A percentile compares a stretch with the other conserved stretches of the same genome.
Evolutionary conservation across 2,797 vertebrate species (phyloP).

Genomic region (Chaunax sp.): DNA sequence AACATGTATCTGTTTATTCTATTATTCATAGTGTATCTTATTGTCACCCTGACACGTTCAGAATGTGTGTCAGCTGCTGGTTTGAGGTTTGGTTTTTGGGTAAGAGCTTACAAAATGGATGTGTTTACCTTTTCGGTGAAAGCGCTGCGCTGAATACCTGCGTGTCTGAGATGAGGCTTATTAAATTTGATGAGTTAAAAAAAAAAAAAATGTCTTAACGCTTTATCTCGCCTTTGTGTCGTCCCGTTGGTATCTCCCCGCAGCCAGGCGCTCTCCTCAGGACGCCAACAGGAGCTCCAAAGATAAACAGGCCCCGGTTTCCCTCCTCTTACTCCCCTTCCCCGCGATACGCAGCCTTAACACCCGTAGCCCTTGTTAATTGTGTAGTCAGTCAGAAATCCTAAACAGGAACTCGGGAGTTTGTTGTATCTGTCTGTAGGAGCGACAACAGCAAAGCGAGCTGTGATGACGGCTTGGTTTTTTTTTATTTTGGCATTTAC

Average conservation of each 20-base stretch:
- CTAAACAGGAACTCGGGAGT: constrained; percentile 56
- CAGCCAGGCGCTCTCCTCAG: constrained; percentile 72
- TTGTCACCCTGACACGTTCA: constrained; percentile 78
- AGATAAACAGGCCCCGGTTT: constrained; percentile 79
- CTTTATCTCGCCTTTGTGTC: constrained; percentile 81
- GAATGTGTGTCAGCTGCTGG: constrained; percentile 77
- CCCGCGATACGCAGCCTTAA: constrained; percentile 60
- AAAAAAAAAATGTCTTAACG: constrained; percentile 72
- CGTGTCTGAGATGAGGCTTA: constrained; percentile 77
- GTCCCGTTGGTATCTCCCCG: constrained; percentile 73
- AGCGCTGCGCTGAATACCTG: constrained; percentile 72
- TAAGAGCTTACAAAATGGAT: constrained; percentile 79
- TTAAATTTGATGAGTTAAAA: constrained; percentile 81
- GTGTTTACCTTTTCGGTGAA: constrained; percentile 78
- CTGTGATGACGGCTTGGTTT: constrained; percentile 56
- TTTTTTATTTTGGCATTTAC: constrained; percentile 34
- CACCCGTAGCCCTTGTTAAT: constrained; percentile 72
- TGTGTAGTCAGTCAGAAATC: constrained; percentile 77
- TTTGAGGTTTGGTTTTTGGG: constrained; percentile 60
- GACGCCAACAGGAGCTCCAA: constrained; percentile 50
- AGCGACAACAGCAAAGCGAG: constrained; percentile 50
- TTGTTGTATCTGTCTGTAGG: constrained; percentile 50
- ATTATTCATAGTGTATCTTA: constrained; percentile 84
- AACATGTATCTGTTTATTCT: constrained; percentile 84
- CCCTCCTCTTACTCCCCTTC: constrained; percentile 45